phyloP scores from a whole-genome alignment of 2,888 invertebrate species.

The Octodonta nipae region DNA sequence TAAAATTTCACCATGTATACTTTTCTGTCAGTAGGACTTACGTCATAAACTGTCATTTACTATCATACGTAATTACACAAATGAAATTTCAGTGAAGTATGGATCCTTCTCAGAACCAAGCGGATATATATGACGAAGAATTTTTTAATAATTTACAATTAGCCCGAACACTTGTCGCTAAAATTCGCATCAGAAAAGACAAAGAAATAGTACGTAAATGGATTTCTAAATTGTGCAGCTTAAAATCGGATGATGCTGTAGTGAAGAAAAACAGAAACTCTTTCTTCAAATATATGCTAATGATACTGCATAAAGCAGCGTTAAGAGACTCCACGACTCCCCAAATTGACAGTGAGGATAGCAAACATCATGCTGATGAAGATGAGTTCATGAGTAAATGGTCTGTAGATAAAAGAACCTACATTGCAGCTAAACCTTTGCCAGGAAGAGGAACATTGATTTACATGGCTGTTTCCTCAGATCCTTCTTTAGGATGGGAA shows the following conservation, averaged over 20 bases:
- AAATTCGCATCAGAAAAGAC: constrained; percentile 34
- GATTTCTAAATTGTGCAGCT: constrained; percentile 33
- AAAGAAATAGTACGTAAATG: constrained; percentile 36
- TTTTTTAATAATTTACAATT: constrained; percentile 38
- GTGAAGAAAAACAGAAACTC: constrained; percentile 42
- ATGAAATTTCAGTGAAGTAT: neutral
- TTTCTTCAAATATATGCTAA: constrained; percentile 41
- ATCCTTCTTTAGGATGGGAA: constrained; percentile 41
- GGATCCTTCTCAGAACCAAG: constrained; percentile 8
- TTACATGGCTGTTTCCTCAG: constrained; percentile 43
- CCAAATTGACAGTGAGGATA: constrained; percentile 8
- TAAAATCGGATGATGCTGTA: constrained; percentile 35
- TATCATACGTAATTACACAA: no score
- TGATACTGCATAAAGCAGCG: constrained; percentile 27
- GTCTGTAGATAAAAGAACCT: constrained; percentile 42
- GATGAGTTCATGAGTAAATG: constrained; percentile 33
- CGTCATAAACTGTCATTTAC: no score
- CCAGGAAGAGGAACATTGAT: constrained; percentile 43
- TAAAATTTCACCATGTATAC: no score
- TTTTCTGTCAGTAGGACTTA: no score
- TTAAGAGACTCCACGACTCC: constrained; percentile 15
- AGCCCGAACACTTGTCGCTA: constrained; percentile 34
- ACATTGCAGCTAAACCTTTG: constrained; percentile 42
- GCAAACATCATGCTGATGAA: constrained; percentile 5
- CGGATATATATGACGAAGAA: constrained; percentile 38